phyloP scores from a whole-genome alignment of 2,888 invertebrate species.

The Limenitis camilla region DNA sequence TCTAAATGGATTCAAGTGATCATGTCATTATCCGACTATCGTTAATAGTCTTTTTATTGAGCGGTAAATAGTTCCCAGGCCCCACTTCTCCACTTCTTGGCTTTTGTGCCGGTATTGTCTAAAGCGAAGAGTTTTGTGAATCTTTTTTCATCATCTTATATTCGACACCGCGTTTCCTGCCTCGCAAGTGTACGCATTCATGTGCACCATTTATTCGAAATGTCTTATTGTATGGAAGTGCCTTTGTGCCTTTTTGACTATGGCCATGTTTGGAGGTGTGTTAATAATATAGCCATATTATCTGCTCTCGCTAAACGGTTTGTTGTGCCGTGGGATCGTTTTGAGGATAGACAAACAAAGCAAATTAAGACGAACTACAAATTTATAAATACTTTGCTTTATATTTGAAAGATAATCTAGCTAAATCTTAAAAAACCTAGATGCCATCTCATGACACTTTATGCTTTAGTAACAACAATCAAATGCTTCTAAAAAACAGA shows the following conservation, averaged over 20 bases:
- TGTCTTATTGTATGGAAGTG: constrained; percentile 52
- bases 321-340: constrained; percentile 48
- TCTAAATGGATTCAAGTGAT: background rate
- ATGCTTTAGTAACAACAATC: no score
- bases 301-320: constrained; percentile 38
- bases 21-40: constrained; percentile 9
- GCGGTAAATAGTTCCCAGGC: constrained; percentile 39
- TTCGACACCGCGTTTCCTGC: constrained; percentile 72
- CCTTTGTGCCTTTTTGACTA: constrained; percentile 72
- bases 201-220: constrained; percentile 43
- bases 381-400: constrained; percentile 3
- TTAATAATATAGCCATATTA: constrained; percentile 57
- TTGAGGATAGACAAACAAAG: constrained; percentile 22
- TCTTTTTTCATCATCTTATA: constrained; percentile 44
- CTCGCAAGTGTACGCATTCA: constrained; percentile 59
- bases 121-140: constrained; percentile 41
- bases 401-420: background rate
- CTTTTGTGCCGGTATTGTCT: constrained; percentile 46
- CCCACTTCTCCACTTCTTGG: constrained; percentile 36
- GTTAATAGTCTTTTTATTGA: constrained; percentile 30
- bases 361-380: constrained; percentile 16
- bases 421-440: background rate
- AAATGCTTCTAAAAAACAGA: no score
- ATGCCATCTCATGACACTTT: no score
- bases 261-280: constrained; percentile 51